Percentiles rank a stretch among this genome's conserved stretches.
These are phyloP conservation scores for Pelodytes ibericus DNA, from an alignment of 2,797 vertebrate species.

Conservation along the genomic window DNA sequence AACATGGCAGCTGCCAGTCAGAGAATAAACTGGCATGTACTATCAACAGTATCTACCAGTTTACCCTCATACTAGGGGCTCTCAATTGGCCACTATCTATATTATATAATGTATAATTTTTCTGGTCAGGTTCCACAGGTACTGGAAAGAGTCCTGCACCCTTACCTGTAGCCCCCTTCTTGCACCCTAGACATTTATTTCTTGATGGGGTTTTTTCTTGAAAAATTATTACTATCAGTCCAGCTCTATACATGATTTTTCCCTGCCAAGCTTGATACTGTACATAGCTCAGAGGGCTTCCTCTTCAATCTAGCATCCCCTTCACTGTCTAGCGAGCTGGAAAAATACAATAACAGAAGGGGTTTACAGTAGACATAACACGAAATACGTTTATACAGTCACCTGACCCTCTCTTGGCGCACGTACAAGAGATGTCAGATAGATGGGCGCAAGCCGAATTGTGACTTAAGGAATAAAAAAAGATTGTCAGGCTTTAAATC, in stretches of 20 bases:
- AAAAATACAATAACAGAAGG: not conserved
- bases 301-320: not conserved
- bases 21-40: no score
- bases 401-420: not conserved
- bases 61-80: no score
- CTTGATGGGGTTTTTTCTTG: constrained; percentile 30
- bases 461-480: not conserved
- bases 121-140: no score
- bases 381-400: not conserved
- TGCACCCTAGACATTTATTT: not conserved
- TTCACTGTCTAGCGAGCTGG: constrained; percentile 2
- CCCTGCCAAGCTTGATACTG: not conserved
- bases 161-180: not conserved
- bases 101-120: no score
- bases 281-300: not conserved
- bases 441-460: not conserved
- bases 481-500: not conserved
- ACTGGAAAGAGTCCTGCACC: no score
- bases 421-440: not conserved
- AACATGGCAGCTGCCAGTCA: no score
- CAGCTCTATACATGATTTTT: not conserved
- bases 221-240: not conserved
- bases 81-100: no score
- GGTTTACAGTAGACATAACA: not conserved
- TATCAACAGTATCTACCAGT: no score